A percentile compares a stretch with the other conserved stretches of the same genome.
Conservation (phyloP, 2,113 vertebrate genomes). For the Dryoscopus gambensis region DNA sequence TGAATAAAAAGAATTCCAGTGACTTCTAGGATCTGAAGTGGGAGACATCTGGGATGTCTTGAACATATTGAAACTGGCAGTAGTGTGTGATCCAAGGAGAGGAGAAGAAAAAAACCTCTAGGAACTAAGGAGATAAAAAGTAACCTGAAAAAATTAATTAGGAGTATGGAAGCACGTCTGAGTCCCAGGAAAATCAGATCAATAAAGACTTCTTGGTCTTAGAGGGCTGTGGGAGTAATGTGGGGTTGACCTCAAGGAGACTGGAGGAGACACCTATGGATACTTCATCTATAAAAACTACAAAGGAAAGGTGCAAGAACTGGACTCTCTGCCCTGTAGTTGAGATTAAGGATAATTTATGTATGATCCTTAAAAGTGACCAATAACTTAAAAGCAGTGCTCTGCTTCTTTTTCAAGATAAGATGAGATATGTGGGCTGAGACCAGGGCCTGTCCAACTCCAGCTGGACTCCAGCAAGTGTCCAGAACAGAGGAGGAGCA, state of each 20-base stretch:
- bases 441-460: neutral
- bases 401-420: neutral
- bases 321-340: neutral
- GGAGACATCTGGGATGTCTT: neutral
- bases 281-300: neutral
- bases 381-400: neutral
- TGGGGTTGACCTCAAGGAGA: neutral
- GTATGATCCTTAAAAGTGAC: neutral
- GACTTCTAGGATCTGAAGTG: neutral
- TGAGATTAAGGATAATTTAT: neutral
- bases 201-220: neutral
- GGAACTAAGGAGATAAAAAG: neutral
- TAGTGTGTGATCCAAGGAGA: neutral
- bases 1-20: neutral
- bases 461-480: neutral
- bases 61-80: neutral
- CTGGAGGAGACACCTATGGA: neutral
- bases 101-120: neutral
- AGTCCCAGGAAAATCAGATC: neutral
- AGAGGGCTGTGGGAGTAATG: neutral
- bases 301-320: neutral
- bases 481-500: neutral
- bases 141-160: neutral
- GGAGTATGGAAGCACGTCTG: neutral
- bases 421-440: accelerated